A percentile compares a stretch with the other conserved stretches of the same genome.
phyloP scores from a whole-genome alignment of 2,113 vertebrate genomes.

The Oryzias melastigma region DNA sequence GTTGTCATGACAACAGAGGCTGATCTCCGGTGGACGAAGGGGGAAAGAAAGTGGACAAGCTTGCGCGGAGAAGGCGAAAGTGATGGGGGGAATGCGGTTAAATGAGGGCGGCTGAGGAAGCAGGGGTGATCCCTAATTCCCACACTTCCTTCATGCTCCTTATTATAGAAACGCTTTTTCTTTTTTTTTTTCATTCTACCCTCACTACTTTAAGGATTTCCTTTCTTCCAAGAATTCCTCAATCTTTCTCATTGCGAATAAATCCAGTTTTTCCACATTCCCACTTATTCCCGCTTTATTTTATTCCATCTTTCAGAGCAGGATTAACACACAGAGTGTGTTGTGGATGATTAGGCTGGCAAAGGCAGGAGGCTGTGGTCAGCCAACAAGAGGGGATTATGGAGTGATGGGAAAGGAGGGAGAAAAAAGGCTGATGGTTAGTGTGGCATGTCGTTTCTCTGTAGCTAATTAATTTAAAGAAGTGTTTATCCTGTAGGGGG shows the following conservation, averaged over 20 bases:
- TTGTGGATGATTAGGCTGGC: slow-evolving; percentile 58
- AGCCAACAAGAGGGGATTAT: slow-evolving; percentile 25
- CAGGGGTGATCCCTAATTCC: no score
- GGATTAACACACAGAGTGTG: slow-evolving; percentile 35
- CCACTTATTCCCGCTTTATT: slow-evolving; percentile 18
- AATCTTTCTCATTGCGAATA: background rate
- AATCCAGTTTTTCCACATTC: slow-evolving; percentile 22
- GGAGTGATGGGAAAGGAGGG: slow-evolving; percentile 7
- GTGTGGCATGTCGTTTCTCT: background rate
- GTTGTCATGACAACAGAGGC: slow-evolving; percentile 71
- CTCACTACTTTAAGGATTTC: background rate
- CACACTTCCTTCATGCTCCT: no score
- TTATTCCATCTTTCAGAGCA: slow-evolving; percentile 18
- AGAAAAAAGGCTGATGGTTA: background rate
- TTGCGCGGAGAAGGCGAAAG: slow-evolving; percentile 14
- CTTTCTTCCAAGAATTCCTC: slow-evolving; percentile 14
- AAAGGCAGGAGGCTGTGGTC: slow-evolving; percentile 27
- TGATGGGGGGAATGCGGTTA: no score
- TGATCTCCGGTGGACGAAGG: slow-evolving; percentile 56
- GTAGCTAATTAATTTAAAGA: background rate
- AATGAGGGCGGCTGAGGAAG: no score
- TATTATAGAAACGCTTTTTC: no score
- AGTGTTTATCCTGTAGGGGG: slow-evolving; percentile 53
- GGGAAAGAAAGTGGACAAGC: slow-evolving; percentile 37
- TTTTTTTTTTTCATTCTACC: no score